Conservation (phyloP, 2,888 invertebrate genomes). For the Liposcelis brunnea region DNA sequence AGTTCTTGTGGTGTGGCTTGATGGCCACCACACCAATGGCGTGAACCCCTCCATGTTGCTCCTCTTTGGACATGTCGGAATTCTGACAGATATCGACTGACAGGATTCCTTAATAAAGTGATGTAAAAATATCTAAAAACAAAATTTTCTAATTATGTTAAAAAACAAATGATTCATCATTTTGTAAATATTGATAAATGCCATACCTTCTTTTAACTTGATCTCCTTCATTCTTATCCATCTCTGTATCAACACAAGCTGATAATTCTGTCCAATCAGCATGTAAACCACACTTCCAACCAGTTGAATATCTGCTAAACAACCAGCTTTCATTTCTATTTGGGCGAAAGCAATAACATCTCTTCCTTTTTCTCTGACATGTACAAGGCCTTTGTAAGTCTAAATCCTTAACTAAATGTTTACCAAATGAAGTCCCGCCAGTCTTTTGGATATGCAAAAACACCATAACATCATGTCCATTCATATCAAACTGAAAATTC, state of each 20-base stretch:
- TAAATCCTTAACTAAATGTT: slow-evolving; percentile 88
- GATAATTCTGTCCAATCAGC: slow-evolving; percentile 97
- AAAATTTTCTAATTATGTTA: slow-evolving; percentile 7
- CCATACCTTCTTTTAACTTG: slow-evolving; percentile 46
- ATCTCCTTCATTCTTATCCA: slow-evolving; percentile 79
- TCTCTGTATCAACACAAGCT: slow-evolving; percentile 73
- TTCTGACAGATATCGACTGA: slow-evolving; percentile 86
- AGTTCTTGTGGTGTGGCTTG: slow-evolving; percentile 65
- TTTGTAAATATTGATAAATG: too few relatives aligned
- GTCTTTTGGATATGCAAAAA: slow-evolving; percentile 98
- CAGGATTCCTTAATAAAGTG: slow-evolving; percentile 84
- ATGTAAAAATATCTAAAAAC: slow-evolving; percentile 80
- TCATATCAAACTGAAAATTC: slow-evolving; percentile 76
- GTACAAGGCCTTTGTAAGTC: slow-evolving; percentile 85
- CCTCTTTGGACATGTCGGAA: slow-evolving; percentile 93
- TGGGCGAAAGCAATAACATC: slow-evolving; percentile 82
- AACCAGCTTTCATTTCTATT: slow-evolving; percentile 92
- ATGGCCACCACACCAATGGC: slow-evolving; percentile 45
- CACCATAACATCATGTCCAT: slow-evolving; percentile 92
- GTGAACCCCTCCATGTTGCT: slow-evolving; percentile 81
- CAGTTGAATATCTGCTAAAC: slow-evolving; percentile 91
- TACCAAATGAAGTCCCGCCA: slow-evolving; percentile 93
- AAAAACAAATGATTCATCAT: too few relatives aligned
- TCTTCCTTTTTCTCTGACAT: slow-evolving; percentile 74
- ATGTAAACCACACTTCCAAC: slow-evolving; percentile 96